Percentiles rank a stretch among this genome's conserved stretches.
Conservation (phyloP, 2,113 vertebrate genomes). For the Picathartes gymnocephalus region DNA sequence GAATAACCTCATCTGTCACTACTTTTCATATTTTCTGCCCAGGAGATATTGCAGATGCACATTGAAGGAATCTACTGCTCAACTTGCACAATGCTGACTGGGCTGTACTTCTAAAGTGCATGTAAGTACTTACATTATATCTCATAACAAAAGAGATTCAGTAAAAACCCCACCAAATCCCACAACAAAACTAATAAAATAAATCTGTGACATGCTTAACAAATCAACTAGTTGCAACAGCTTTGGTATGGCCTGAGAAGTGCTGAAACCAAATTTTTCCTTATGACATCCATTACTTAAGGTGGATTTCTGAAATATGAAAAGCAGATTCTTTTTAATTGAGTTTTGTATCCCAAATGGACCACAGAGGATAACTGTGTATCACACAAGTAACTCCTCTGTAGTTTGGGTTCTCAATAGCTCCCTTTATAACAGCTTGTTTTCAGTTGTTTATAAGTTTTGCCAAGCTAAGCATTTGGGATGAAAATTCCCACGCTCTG, state of each 20-base stretch:
- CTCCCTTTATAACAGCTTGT: not conserved
- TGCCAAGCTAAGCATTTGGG: constrained; percentile 7
- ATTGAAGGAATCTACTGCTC: not conserved
- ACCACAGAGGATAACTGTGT: not conserved
- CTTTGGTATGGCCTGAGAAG: not conserved
- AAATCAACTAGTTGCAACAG: not conserved
- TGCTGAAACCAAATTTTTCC: not conserved
- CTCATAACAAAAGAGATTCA: not conserved
- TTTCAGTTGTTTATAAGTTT: not conserved
- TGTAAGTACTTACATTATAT: not conserved
- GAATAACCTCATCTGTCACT: not conserved
- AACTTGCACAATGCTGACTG: not conserved
- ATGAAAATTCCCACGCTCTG: constrained; percentile 33
- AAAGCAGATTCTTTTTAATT: not conserved
- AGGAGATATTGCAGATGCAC: not conserved
- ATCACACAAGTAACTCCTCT: not conserved
- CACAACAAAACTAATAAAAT: not conserved
- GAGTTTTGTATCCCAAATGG: not conserved
- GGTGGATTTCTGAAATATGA: not conserved
- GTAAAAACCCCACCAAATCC: not conserved
- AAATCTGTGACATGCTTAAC: not conserved
- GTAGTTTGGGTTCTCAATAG: not conserved
- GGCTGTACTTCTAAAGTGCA: not conserved
- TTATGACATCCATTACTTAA: not conserved
- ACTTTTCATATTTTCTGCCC: not conserved